phyloP scores from a whole-genome alignment of 2,888 invertebrate species.

The Heliconius ethilla region DNA sequence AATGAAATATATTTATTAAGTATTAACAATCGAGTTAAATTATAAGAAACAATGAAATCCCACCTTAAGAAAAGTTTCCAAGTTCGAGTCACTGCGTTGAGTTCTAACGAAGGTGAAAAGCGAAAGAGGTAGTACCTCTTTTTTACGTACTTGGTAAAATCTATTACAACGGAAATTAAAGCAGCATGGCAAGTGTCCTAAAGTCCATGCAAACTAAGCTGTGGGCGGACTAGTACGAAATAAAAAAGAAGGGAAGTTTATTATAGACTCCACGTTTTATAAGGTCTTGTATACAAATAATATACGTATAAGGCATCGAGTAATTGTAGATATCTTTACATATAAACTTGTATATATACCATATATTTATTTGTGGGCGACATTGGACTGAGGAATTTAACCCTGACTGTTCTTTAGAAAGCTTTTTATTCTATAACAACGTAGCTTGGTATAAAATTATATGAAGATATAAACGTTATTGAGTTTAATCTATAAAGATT shows the following conservation, averaged over 20 bases:
- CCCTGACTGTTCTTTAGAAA: constrained; percentile 23
- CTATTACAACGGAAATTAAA: too few species aligned
- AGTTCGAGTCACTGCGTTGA: too few species aligned
- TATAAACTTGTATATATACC: constrained; percentile 1
- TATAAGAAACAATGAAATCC: too few species aligned
- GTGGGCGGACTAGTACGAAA: not conserved
- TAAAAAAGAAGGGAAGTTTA: not conserved
- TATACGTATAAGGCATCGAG: not conserved
- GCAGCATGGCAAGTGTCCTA: too few species aligned
- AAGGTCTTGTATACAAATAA: not conserved
- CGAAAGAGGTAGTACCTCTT: too few species aligned
- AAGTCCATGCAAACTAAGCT: too few species aligned
- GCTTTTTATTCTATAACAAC: not conserved
- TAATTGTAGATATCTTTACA: not conserved
- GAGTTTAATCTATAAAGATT: too few species aligned
- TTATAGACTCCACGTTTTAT: not conserved
- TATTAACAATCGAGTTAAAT: too few species aligned
- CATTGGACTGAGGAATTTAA: constrained; percentile 17
- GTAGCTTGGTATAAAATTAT: not conserved
- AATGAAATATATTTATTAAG: too few species aligned
- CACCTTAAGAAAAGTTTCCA: too few species aligned
- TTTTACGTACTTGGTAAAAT: too few species aligned
- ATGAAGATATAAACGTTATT: not conserved
- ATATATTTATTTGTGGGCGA: constrained; percentile 10
- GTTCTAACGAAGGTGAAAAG: too few species aligned